A percentile compares a stretch with the other conserved stretches of the same genome.
phyloP scores from a whole-genome alignment of 2,797 vertebrate species.

The Catamblyrhynchus diadema region DNA sequence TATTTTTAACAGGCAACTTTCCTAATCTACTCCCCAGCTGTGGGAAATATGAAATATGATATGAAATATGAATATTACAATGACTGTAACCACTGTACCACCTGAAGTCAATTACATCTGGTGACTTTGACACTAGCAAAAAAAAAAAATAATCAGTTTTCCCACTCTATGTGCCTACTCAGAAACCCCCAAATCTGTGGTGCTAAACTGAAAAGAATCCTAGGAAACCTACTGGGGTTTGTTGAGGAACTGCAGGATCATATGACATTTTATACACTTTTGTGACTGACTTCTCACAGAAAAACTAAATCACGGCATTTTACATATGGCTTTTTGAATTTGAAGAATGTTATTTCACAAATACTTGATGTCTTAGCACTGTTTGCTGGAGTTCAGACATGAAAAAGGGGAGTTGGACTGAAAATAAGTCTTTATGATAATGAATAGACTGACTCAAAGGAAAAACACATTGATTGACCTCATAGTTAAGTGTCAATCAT shows the following conservation, averaged over 20 bases:
- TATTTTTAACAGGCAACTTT: neutral
- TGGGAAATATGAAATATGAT: neutral
- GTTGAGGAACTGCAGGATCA: neutral
- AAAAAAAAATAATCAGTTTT: neutral
- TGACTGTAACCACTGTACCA: neutral
- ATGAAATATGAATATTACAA: neutral
- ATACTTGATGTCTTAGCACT: neutral
- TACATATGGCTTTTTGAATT: constrained; percentile 3
- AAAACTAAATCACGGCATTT: neutral
- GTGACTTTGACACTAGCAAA: neutral
- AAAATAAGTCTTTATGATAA: constrained; percentile 20
- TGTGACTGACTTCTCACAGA: neutral
- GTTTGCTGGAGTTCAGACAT: neutral
- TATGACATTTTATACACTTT: neutral
- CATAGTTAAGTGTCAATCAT: constrained; percentile 15
- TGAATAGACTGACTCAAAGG: neutral
- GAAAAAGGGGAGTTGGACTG: neutral
- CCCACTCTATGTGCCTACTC: neutral
- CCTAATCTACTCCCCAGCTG: neutral
- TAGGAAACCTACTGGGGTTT: neutral
- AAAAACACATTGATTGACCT: constrained; percentile 24
- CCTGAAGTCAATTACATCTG: neutral
- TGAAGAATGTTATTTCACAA: constrained; percentile 17
- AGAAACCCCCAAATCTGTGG: neutral
- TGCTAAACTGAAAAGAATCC: neutral